These are phyloP conservation scores for Drosophila seguyi DNA, from an alignment of 1,140 invertebrate genomes.

Conservation along the genomic window DNA sequence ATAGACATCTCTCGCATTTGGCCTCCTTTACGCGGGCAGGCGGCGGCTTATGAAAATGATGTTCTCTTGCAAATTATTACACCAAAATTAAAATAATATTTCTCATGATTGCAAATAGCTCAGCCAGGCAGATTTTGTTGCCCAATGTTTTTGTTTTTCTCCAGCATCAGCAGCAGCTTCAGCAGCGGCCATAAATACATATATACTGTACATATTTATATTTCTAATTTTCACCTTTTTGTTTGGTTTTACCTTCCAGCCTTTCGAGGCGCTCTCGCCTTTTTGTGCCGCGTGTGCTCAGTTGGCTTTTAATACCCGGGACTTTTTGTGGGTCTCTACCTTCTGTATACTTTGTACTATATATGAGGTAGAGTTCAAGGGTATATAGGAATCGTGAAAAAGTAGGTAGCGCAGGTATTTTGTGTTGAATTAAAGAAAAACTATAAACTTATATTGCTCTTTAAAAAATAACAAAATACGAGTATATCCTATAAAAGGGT, in stretches of 20 bases:
- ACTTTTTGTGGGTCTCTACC: constrained; percentile 29
- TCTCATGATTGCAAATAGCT: constrained; percentile 78
- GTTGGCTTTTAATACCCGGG: constrained; percentile 37
- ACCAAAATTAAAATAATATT: constrained; percentile 81
- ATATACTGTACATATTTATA: constrained; percentile 49
- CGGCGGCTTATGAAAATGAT: constrained; percentile 56
- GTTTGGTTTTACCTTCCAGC: constrained; percentile 39
- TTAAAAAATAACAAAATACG: no score
- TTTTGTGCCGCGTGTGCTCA: constrained; percentile 62
- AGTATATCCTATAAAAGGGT: no score
- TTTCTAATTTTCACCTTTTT: constrained; percentile 78
- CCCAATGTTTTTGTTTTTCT: constrained; percentile 32
- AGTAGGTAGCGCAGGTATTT: neutral
- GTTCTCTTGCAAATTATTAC: constrained; percentile 71
- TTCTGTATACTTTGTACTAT: constrained; percentile 5
- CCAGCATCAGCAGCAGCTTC: constrained; percentile 1
- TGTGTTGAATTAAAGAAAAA: neutral
- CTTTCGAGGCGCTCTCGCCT: constrained; percentile 11
- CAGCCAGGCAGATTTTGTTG: constrained; percentile 54
- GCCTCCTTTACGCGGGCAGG: constrained; percentile 30
- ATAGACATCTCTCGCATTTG: constrained; percentile 63
- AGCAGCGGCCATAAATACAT: constrained; percentile 13
- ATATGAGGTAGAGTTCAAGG: constrained; percentile 7
- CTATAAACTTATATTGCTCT: neutral
- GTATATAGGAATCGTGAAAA: neutral